Conservation (phyloP, 1,140 invertebrate species). For the Caenorhabditis inopinata region DNA sequence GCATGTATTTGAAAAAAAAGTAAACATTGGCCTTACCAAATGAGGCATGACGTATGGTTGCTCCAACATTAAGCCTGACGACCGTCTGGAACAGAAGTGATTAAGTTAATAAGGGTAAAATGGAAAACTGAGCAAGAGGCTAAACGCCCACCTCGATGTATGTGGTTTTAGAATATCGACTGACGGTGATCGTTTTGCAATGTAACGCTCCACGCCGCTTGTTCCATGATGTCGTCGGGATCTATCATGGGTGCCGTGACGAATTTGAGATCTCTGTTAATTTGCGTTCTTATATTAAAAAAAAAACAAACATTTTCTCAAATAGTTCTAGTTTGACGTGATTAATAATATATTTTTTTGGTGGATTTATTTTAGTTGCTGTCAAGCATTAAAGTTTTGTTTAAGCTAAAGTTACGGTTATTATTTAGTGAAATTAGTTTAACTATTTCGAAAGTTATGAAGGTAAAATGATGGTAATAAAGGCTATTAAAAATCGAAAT, state of each 20-base stretch:
- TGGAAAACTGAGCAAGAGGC: too few species aligned
- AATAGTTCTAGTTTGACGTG: too few species aligned
- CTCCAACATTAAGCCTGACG: neutral
- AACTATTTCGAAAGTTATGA: too few species aligned
- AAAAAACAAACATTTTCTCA: too few species aligned
- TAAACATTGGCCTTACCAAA: neutral
- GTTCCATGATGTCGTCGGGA: neutral
- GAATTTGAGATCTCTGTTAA: neutral
- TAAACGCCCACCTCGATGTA: neutral
- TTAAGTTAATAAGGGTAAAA: neutral
- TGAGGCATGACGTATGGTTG: slow-evolving; percentile 17
- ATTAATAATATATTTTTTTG: too few species aligned
- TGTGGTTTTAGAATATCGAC: slow-evolving; percentile 1
- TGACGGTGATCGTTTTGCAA: slow-evolving; percentile 3
- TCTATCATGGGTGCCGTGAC: neutral
- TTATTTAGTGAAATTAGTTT: too few species aligned
- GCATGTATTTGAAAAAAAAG: neutral
- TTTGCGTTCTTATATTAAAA: neutral
- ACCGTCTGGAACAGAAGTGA: neutral
- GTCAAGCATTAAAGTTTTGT: too few species aligned
- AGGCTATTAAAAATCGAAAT: too few species aligned
- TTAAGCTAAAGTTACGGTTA: too few species aligned
- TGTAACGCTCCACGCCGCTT: neutral
- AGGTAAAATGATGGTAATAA: too few species aligned
- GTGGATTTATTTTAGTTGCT: too few species aligned